These are phyloP conservation scores for Oxyruncus cristatus DNA, from an alignment of 2,113 vertebrate species.

Conservation along the genomic window DNA sequence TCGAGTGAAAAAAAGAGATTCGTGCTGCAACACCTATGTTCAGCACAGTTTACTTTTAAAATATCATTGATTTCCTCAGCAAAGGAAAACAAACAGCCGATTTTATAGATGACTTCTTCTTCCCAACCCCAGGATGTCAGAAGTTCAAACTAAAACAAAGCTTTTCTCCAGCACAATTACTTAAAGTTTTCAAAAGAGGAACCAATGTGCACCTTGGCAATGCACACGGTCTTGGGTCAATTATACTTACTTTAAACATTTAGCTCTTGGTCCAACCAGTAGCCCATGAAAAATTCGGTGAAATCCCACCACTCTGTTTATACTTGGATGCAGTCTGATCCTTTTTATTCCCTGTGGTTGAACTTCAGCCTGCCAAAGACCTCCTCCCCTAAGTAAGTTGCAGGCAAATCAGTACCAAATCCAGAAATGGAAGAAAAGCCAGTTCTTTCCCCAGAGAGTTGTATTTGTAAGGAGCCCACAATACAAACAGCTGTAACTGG, in stretches of 20 bases:
- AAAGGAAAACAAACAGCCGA: conserved; percentile 6
- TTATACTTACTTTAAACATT: neutral
- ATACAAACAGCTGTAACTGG: neutral
- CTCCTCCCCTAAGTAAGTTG: neutral
- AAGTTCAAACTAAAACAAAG: conserved; percentile 41
- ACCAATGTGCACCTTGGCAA: neutral
- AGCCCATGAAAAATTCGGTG: neutral
- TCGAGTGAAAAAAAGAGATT: neutral
- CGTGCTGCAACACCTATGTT: neutral
- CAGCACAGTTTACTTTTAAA: conserved; percentile 53
- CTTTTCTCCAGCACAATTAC: neutral
- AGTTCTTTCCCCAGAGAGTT: neutral
- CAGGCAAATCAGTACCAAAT: neutral
- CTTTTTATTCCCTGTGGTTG: neutral
- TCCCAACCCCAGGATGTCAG: neutral
- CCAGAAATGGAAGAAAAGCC: neutral
- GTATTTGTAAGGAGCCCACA: neutral
- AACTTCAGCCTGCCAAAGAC: neutral
- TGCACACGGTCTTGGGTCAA: neutral
- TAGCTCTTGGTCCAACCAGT: neutral
- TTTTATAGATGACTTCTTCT: conserved; percentile 10
- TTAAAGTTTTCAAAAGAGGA: neutral
- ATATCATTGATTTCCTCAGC: conserved; percentile 14
- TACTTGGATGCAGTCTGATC: neutral
- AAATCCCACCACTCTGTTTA: neutral